Evolutionary conservation across 2,113 vertebrate genomes (phyloP).

Genomic region (Panthera tigris): DNA sequence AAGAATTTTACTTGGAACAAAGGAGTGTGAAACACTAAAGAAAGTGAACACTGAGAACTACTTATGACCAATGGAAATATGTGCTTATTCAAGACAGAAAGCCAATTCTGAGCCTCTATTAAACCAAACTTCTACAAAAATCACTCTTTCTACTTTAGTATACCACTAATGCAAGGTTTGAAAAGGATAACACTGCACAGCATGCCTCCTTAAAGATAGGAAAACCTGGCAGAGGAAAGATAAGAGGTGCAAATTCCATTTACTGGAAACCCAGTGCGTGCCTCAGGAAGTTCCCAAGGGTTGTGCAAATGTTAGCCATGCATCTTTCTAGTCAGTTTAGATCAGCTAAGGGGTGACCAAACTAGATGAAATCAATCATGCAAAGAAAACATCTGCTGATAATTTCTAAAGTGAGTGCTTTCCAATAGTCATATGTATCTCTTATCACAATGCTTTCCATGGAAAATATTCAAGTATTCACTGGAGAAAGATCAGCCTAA

Average conservation of each 20-base stretch:
- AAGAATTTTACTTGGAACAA: constrained; percentile 35
- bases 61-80: background rate
- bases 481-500: constrained; percentile 13
- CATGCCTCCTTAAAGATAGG: background rate
- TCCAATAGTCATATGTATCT: constrained; percentile 37
- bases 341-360: constrained; percentile 46
- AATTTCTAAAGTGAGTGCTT: constrained; percentile 52
- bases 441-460: constrained; percentile 44
- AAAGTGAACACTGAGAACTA: constrained; percentile 1
- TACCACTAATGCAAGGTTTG: background rate
- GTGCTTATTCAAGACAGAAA: constrained; percentile 3
- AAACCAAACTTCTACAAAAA: background rate
- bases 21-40: background rate
- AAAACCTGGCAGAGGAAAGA: background rate
- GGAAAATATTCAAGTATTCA: constrained; percentile 59
- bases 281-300: constrained; percentile 14
- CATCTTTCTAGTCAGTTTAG: constrained; percentile 54
- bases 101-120: constrained; percentile 1
- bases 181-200: background rate
- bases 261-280: background rate
- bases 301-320: constrained; percentile 39
- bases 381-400: constrained; percentile 55
- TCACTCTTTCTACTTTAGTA: background rate
- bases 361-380: constrained; percentile 55
- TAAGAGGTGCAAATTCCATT: constrained; percentile 44